These are phyloP conservation scores for Sipha maydis DNA, from an alignment of 2,888 invertebrate species.

Conservation along the genomic window DNA sequence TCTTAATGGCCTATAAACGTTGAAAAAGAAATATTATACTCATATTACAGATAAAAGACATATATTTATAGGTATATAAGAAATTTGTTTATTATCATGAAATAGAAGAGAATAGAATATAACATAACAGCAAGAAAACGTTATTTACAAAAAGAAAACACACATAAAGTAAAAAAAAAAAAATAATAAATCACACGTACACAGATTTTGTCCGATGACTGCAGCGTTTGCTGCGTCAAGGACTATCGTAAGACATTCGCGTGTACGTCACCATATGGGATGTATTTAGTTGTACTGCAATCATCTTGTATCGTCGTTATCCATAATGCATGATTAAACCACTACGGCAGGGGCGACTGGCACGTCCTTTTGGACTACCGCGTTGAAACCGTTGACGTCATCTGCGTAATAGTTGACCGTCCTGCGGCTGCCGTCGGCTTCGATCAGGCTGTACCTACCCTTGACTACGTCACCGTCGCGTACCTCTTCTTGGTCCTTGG, in stretches of 20 bases:
- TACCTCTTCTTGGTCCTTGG: conserved; percentile 66
- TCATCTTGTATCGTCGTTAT: background rate
- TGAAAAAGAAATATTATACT: too few relatives aligned
- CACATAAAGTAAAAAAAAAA: background rate
- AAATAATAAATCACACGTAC: conserved; percentile 24
- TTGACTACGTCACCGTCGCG: conserved; percentile 67
- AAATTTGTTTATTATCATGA: conserved; percentile 30
- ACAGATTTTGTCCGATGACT: conserved; percentile 20
- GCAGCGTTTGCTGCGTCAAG: background rate
- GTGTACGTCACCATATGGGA: too few relatives aligned
- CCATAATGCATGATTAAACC: background rate
- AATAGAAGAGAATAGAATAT: background rate
- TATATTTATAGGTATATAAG: background rate
- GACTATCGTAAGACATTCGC: background rate
- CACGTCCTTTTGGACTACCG: conserved; percentile 65
- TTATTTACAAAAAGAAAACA: conserved; percentile 34
- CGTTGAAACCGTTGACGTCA: conserved; percentile 66
- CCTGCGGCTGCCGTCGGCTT: conserved; percentile 65
- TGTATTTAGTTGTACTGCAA: background rate
- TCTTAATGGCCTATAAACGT: too few relatives aligned
- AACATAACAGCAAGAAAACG: conserved; percentile 35
- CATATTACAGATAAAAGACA: too few relatives aligned
- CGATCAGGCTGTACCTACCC: conserved; percentile 66
- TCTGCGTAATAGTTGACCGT: conserved; percentile 68
- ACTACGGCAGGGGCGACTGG: conserved; percentile 60